Base-by-base conservation (phyloP, 2,797 vertebrate species). In the Bryconaethiops microstoma region DNA sequence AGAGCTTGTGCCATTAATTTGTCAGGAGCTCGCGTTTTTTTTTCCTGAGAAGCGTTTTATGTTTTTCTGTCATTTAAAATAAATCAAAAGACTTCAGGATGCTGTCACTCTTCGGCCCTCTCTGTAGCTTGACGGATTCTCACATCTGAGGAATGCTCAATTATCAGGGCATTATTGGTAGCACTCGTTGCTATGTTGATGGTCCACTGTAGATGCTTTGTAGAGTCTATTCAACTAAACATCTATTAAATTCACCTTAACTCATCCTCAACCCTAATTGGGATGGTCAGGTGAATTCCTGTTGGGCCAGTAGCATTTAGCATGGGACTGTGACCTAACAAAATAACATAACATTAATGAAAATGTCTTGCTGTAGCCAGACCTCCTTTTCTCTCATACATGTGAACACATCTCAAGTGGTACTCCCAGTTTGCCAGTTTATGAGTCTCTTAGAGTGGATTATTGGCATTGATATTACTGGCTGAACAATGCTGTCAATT, bases 1-100 rank as follows among this genome's bases (percentile, higher is more conserved):
- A 74, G 60, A 74, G 75, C n/a, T 45, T 1, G 2, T 59, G 16
- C 64, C n/a, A 13, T 78, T 81, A 75, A 78, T 70, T 69, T 83
- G 57, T 48, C 17, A n/a, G 64, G 19, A 83, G 65, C 29, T 45
- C 23, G 63, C 54, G 5, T n/a, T n/a, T n/a, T n/a, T 45, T 64
- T 76, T 69, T 62, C 29, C 14, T 52, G 42, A 68, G 63, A 68
- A 54, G 62, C 42, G 25, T 50, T 73, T 77, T 77, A 77, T 45
- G 57, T 59, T 74, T 40, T 59, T 8, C 45, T 42, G 57, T 74
- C 70, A 78, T 73, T 77, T 72, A 48, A 80, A 74, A 71, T 76
- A 45, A 29, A 76, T 71, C 29, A 71, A n/a, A 71, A 63, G 23
- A 29, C 45, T 52, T 57, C 2, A 40, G 23, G 74, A 65, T 55